A percentile compares a stretch with the other conserved stretches of the same genome.
These are phyloP conservation scores for Pollenia griseotomentosa DNA, from an alignment of 2,888 invertebrate genomes.

Conservation along the genomic window DNA sequence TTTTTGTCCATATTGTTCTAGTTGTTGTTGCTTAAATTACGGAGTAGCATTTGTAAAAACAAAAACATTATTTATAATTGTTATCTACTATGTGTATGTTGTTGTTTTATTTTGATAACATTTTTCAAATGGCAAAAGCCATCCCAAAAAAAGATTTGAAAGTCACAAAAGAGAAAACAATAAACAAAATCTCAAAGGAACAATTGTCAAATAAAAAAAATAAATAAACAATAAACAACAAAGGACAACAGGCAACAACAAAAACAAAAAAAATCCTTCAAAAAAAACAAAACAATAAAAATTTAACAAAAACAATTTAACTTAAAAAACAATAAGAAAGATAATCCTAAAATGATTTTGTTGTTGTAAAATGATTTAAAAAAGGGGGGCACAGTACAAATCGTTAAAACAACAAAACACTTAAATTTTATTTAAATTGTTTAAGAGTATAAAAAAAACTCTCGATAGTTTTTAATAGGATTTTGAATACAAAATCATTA, in stretches of 20 bases:
- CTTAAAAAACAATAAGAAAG: neutral
- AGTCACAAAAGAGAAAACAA: conserved; percentile 48
- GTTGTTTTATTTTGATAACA: neutral
- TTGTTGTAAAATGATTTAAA: conserved; percentile 7
- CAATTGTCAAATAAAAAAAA: conserved; percentile 56
- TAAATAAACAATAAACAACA: conserved; percentile 35
- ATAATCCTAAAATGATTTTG: neutral
- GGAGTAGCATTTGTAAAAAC: conserved; percentile 32
- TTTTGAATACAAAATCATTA: too few species aligned
- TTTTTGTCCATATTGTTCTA: neutral
- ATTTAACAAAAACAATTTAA: conserved; percentile 31
- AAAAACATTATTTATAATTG: conserved; percentile 21
- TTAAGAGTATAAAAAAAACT: neutral
- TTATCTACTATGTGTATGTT: neutral
- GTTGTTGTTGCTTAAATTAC: conserved; percentile 1
- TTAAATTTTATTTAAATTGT: neutral
- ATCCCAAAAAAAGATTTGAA: neutral
- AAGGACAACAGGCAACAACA: neutral
- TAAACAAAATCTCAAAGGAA: conserved; percentile 69
- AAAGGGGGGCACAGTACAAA: neutral
- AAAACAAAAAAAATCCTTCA: neutral
- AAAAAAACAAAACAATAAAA: conserved; percentile 7
- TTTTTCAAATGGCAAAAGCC: neutral
- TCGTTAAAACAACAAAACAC: too few species aligned
- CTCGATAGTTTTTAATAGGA: too few species aligned